These are phyloP conservation scores for Taurulus bubalis DNA, from an alignment of 2,113 vertebrate species.

Conservation along the genomic window DNA sequence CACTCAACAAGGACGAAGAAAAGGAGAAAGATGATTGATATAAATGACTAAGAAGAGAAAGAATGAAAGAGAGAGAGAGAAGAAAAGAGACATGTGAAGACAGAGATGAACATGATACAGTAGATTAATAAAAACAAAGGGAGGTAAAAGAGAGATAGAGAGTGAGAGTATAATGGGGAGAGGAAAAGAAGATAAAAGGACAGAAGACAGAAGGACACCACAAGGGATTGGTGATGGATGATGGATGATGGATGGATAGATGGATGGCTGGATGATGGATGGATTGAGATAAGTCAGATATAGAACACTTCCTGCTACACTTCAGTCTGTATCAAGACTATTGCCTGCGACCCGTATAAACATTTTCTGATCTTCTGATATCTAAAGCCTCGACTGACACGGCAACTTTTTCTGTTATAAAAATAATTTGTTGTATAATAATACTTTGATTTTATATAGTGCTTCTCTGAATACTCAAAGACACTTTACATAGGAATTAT, in stretches of 20 bases:
- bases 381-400: neutral
- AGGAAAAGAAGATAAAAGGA: neutral
- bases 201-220: neutral
- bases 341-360: neutral
- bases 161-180: neutral
- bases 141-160: constrained; percentile 3
- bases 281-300: neutral
- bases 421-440: too few relatives aligned
- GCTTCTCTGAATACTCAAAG: too few relatives aligned
- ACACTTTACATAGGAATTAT: too few relatives aligned
- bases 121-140: constrained; percentile 20
- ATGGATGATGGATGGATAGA: neutral
- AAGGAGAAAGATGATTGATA: constrained; percentile 48
- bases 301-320: neutral
- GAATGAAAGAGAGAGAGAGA: constrained; percentile 12
- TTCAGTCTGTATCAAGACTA: neutral
- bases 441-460: too few relatives aligned
- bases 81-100: constrained; percentile 7
- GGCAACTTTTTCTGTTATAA: neutral
- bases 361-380: neutral
- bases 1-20: constrained; percentile 31
- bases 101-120: constrained; percentile 41
- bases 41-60: constrained; percentile 47
- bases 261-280: neutral
- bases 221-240: neutral